A percentile compares a stretch with the other conserved stretches of the same genome.
Evolutionary conservation across 2,888 invertebrate genomes (phyloP).

Genomic region (Polyploca ridens): DNA sequence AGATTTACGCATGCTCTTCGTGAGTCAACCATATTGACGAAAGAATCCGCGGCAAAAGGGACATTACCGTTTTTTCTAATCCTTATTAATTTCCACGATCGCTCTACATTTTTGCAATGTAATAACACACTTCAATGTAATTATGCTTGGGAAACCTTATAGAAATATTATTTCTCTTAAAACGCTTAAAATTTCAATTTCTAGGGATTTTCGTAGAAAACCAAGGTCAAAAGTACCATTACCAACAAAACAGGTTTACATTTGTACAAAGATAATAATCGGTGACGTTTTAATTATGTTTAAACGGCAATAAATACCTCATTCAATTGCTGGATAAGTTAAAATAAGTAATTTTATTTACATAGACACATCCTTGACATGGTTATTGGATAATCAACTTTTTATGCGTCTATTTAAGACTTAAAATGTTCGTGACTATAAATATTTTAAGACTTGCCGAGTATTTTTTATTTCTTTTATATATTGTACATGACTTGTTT

Average conservation of each 20-base stretch:
- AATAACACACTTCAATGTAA: background rate
- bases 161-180: background rate
- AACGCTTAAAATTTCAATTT: background rate
- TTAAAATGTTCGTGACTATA: conserved; percentile 1
- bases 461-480: background rate
- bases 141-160: background rate
- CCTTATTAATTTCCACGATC: background rate
- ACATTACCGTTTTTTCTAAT: background rate
- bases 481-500: no score
- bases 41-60: background rate
- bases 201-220: background rate
- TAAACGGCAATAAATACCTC: conserved; percentile 32
- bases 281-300: conserved; percentile 34
- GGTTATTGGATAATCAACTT: conserved; percentile 22
- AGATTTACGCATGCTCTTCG: no score
- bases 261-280: conserved; percentile 25
- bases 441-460: background rate
- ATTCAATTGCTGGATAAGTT: conserved; percentile 19
- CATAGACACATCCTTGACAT: conserved; percentile 35
- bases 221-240: conserved; percentile 9
- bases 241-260: conserved; percentile 3
- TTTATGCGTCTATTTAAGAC: background rate
- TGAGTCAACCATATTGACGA: background rate
- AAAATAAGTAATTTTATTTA: conserved; percentile 40
- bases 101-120: background rate